These are phyloP conservation scores for Colletes gigas DNA, from an alignment of 1,140 invertebrate genomes.

Conservation along the genomic window DNA sequence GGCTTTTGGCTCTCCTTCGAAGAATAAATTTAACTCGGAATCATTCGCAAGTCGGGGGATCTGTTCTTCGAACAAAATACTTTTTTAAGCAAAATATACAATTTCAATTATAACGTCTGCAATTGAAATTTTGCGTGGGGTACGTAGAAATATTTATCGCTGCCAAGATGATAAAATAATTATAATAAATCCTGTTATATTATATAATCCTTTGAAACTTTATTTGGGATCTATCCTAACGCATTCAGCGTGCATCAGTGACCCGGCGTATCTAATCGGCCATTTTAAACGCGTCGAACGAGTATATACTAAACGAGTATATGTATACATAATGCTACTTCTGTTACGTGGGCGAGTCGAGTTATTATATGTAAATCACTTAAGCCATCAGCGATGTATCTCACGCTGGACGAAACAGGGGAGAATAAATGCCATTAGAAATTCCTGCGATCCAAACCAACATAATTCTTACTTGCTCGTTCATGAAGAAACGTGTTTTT, in stretches of 20 bases:
- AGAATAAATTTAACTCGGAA: conserved; percentile 59
- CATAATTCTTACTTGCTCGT: neutral
- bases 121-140: too few relatives aligned
- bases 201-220: neutral
- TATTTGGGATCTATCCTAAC: conserved; percentile 17
- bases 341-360: conserved; percentile 7
- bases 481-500: neutral
- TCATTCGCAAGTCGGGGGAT: conserved; percentile 24
- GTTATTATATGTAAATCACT: conserved; percentile 46
- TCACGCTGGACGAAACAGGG: neutral
- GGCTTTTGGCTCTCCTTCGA: conserved; percentile 58
- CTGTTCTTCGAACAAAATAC: conserved; percentile 26
- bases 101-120: neutral
- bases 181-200: too few relatives aligned
- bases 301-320: neutral
- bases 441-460: neutral
- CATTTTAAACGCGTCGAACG: neutral
- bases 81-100: neutral
- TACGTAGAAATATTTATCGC: too few relatives aligned
- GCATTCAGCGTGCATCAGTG: neutral
- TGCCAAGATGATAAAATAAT: too few relatives aligned
- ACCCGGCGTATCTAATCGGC: conserved; percentile 2
- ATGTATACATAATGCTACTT: neutral
- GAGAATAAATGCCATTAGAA: neutral
- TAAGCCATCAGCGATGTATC: neutral